These are phyloP conservation scores for Cavia porcellus DNA, from an alignment of 2,113 vertebrate species.

Conservation along the genomic window DNA sequence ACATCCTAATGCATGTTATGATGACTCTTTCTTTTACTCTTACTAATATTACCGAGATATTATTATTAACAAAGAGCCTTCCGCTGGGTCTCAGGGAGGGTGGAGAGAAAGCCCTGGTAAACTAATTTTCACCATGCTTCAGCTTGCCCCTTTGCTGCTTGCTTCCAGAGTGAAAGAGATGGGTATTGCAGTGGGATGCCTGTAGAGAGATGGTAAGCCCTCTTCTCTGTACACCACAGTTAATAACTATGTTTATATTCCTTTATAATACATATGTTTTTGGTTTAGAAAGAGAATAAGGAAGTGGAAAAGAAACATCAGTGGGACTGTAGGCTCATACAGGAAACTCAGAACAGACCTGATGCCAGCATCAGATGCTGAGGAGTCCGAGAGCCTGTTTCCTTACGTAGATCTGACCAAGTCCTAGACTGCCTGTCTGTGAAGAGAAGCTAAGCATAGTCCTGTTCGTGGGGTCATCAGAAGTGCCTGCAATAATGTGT, in stretches of 20 bases:
- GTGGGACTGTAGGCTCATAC: not conserved
- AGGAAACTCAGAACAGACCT: not conserved
- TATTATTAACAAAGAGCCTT: not conserved
- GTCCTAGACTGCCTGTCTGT: slow-evolving; percentile 24
- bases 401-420: not conserved
- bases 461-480: not conserved
- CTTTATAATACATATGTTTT: not conserved
- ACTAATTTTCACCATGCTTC: not conserved
- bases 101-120: not conserved
- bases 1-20: not conserved
- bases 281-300: not conserved
- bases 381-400: not conserved
- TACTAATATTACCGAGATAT: not conserved
- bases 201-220: too few relatives aligned
- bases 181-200: rapidly evolving
- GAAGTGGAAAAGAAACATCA: not conserved
- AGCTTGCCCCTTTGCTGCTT: not conserved
- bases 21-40: not conserved
- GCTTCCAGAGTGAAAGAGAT: not conserved
- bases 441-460: not conserved
- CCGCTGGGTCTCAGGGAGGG: not conserved
- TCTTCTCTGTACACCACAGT: not conserved
- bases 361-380: too few relatives aligned
- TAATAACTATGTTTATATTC: not conserved
- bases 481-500: not conserved